Evolutionary conservation across 2,797 vertebrate genomes (phyloP), one percentile per base, ranked within the genome.

Genomic region (Acipenser oxyrinchus): DNA sequence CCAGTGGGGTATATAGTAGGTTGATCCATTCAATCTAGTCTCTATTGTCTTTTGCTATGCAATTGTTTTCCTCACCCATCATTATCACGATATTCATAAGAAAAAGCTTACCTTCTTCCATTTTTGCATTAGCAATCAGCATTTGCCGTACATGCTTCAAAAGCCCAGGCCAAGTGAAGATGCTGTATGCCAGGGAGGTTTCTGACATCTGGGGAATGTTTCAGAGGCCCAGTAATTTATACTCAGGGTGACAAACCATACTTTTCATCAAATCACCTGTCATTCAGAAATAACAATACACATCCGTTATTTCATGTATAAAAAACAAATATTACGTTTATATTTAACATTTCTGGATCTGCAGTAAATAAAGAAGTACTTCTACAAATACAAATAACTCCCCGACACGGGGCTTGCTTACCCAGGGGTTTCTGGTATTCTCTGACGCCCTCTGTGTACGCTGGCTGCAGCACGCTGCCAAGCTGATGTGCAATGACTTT

Each of bases 91-190:
- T 4, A 37, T 37, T 18, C 15, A 18, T 18, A 18, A 18, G 15
- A 37, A 37, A 37, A 37, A 37, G 73, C 80, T 84, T 81, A 88
- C 96, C 96, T 93, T 94, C 94, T 75, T 99, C 97, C 95, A 98
- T 95, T 78, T 87, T 94, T 60, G 92, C 86, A 69, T 93, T 89
- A 12, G 95, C 93, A 77, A 99, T 93, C 60, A 98, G 93, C 92
- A 98, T 98, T 86, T 99, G 96, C 65, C 95, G 88, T n/a, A 99
- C 83, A 75, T 93, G 94, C 72, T 93, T 98, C 76, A 96, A 78
- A 68, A 96, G 87, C 48, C 89, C 91, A 0, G 91, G 86, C 97
- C 97, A 99, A 74, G 86, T 91, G 85, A 97, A 98, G 0, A 90
- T 72, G 76, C 93, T 99, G 64, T 90, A 99, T 0, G 92, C 82